These are phyloP conservation scores for Apaloderma vittatum DNA, from an alignment of 2,113 vertebrate species.

Conservation along the genomic window DNA sequence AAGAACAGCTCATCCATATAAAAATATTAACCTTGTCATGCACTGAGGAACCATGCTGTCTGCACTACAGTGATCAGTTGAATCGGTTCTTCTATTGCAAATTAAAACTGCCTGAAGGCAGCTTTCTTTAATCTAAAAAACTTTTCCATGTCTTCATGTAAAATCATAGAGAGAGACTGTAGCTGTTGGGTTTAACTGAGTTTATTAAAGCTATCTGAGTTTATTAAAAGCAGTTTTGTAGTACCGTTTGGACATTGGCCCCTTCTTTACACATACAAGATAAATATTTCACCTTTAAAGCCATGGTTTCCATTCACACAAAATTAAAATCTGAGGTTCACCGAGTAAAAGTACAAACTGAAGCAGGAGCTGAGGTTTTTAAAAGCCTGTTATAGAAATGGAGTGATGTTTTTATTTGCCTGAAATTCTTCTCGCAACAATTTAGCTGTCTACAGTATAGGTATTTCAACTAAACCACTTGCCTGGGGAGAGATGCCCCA, in stretches of 20 bases:
- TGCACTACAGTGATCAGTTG: background rate
- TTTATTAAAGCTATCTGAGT: background rate
- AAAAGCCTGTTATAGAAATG: background rate
- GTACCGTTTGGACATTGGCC: background rate
- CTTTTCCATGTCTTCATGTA: background rate
- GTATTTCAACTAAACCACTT: background rate
- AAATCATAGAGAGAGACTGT: background rate
- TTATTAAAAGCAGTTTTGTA: background rate
- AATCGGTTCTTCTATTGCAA: background rate
- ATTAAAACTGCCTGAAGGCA: slow-evolving; percentile 32
- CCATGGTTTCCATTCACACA: background rate
- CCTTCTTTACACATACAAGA: background rate
- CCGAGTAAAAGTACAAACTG: background rate
- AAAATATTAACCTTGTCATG: background rate
- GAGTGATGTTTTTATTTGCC: background rate
- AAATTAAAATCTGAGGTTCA: background rate
- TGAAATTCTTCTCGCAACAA: background rate
- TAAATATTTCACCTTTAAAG: background rate
- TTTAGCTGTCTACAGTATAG: background rate
- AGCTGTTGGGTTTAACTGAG: background rate
- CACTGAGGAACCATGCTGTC: slow-evolving; percentile 11
- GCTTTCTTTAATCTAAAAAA: background rate
- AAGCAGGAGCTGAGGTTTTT: background rate
- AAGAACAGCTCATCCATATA: background rate
- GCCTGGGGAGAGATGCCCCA: background rate